A percentile compares a stretch with the other conserved stretches of the same genome.
These are phyloP conservation scores for Pseudomugil tenellus DNA, from an alignment of 2,797 vertebrate genomes.

Conservation along the genomic window DNA sequence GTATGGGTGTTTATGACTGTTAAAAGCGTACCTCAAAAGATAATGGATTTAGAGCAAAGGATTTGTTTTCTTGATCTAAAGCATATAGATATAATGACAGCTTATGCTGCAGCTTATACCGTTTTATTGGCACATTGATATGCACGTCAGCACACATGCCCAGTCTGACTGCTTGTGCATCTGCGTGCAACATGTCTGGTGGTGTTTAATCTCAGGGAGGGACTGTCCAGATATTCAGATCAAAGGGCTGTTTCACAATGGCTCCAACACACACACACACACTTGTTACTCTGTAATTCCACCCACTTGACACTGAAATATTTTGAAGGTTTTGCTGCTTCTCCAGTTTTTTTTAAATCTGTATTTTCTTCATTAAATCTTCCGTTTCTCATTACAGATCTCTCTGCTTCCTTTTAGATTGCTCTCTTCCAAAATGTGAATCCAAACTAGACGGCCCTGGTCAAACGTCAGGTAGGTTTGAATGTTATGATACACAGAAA, in stretches of 20 bases:
- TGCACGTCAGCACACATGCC: neutral
- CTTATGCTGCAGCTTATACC: neutral
- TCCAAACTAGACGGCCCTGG: conserved; percentile 78
- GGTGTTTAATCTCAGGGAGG: conserved; percentile 51
- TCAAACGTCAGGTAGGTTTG: conserved; percentile 74
- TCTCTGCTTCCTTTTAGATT: conserved; percentile 64
- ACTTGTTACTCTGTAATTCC: conserved; percentile 55
- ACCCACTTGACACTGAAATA: conserved; percentile 46
- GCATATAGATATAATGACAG: neutral
- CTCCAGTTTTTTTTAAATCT: conserved; percentile 11
- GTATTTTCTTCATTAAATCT: conserved; percentile 26
- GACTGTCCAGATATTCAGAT: conserved; percentile 53
- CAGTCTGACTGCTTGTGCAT: conserved; percentile 11
- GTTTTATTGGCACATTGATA: neutral
- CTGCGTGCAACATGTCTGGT: conserved; percentile 34
- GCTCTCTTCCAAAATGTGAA: conserved; percentile 79
- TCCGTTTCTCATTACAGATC: conserved; percentile 13
- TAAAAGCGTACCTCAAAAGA: neutral
- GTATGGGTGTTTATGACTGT: conserved; percentile 4
- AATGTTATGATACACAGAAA: conserved; percentile 4
- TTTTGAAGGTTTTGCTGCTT: conserved; percentile 10
- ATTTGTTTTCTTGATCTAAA: conserved; percentile 10
- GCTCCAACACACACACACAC: conserved; percentile 13
- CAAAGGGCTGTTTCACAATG: conserved; percentile 54
- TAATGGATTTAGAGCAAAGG: conserved; percentile 1